Base-by-base conservation (phyloP, 2,797 vertebrate genomes). In the Momotus momota region DNA sequence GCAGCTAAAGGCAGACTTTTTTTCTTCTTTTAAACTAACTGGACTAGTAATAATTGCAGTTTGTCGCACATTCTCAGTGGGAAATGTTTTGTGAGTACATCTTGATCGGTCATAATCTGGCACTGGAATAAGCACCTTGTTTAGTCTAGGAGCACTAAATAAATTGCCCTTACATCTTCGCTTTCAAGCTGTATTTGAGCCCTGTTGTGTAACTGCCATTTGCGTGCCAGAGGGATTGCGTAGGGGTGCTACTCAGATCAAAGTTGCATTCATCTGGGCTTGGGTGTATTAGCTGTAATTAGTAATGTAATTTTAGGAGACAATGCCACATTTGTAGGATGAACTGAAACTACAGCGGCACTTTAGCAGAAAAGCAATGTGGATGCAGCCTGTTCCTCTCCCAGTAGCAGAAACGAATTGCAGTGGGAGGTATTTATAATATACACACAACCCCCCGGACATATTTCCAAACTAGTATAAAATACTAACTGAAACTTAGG, bases 221-320 rank as follows among this genome's bases (percentile, higher is more conserved):
- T 93, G 66, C 81, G 52, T 96, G 93, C 91, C 96, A 96, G 74
- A 96, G 66, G 82, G 88, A 94, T 95, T 96, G 95, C 71, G 65
- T 93, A 96, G 93, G 78, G 60, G 86, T 87, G 89, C 83, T 96
- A 84, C 70, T 62, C 73, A 89, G 88, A 92, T 94, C 92, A 95
- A 94, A 96, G 95, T 81, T 80, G 57, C 80, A 86, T 95, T 96
- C 91, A 75, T 95, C 77, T 71, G n/a, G 71, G 54, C 75, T 96
- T 88, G 86, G 57, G 75, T 88, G 88, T 80, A 95, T 94, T 94
- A 94, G 72, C 84, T 94, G 93, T 88, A 95, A 97, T 93, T 96
- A 93, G 86, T 71, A 92, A 79, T 86, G 91, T 87, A 94, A 93
- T 96, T 95, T 94, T 92, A 95, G 92, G 74, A 95, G 83, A 95